Evolutionary conservation across 2,113 vertebrate genomes (phyloP).

Genomic region (Pachyramphus minor): DNA sequence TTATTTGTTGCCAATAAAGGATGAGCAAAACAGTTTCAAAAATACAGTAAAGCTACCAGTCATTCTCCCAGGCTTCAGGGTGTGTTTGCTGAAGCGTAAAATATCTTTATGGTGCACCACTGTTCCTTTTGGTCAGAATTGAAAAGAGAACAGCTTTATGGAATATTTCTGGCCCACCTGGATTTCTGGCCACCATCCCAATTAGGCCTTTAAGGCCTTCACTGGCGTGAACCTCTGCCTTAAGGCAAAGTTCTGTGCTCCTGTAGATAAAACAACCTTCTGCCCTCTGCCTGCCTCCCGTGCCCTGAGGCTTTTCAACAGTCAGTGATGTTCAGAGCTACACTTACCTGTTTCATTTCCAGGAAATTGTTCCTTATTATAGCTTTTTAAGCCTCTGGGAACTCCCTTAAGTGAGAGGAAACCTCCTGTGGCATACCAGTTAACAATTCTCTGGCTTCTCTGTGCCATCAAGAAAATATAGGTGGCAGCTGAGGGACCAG

Average conservation of each 20-base stretch:
- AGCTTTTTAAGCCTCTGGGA: not conserved
- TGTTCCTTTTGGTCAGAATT: not conserved
- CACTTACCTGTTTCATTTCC: not conserved
- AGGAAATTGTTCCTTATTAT: not conserved
- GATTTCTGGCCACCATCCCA: not conserved
- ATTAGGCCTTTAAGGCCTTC: not conserved
- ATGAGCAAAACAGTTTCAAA: not conserved
- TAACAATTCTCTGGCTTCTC: not conserved
- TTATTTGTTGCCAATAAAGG: not conserved
- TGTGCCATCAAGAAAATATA: not conserved
- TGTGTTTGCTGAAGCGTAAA: not conserved
- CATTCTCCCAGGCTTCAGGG: not conserved
- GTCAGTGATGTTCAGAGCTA: not conserved
- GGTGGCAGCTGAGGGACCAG: not conserved
- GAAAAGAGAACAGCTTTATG: not conserved
- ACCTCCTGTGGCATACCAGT: not conserved
- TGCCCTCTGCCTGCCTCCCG: not conserved
- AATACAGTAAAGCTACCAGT: not conserved
- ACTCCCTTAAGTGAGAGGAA: not conserved
- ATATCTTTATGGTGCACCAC: not conserved
- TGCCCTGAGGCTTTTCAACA: not conserved
- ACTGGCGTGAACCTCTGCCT: not conserved
- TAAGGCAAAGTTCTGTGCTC: not conserved
- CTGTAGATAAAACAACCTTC: not conserved
- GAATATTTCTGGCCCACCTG: not conserved